Percentiles rank a stretch among this genome's conserved stretches.
phyloP scores from a whole-genome alignment of 2,888 invertebrate genomes.

The Rhagonycha fulva region DNA sequence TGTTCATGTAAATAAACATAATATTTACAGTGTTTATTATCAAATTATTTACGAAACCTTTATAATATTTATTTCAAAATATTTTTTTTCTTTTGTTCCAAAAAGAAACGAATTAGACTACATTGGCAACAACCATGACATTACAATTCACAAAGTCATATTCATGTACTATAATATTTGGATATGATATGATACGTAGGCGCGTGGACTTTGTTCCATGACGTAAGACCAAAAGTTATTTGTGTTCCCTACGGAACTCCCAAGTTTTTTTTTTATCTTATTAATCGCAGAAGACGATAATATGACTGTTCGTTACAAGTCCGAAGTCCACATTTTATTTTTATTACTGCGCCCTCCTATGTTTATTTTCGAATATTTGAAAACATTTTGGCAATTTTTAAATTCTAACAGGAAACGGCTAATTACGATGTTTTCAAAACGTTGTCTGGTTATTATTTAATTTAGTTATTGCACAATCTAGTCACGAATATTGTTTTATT shows the following conservation, averaged over 20 bases:
- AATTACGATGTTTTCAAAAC: neutral
- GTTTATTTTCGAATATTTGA: neutral
- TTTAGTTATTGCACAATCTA: neutral
- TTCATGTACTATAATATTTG: neutral
- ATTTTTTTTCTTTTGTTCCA: neutral
- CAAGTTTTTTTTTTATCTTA: neutral
- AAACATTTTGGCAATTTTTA: neutral
- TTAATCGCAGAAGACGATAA: neutral
- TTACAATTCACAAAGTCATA: neutral
- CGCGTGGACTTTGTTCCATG: neutral
- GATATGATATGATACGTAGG: neutral
- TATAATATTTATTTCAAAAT: neutral
- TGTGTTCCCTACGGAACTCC: conserved; percentile 1
- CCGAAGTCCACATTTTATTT: neutral
- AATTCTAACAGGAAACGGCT: neutral
- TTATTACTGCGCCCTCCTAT: neutral
- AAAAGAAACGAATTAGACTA: neutral
- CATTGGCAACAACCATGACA: neutral
- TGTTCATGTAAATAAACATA: neutral
- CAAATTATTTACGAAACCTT: neutral
- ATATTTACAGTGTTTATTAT: neutral
- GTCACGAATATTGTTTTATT: neutral
- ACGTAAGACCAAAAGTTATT: neutral
- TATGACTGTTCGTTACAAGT: neutral
- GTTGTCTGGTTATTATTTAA: neutral